These are phyloP conservation scores for Alsophila aescularia DNA, from an alignment of 2,888 invertebrate species.

Conservation along the genomic window DNA sequence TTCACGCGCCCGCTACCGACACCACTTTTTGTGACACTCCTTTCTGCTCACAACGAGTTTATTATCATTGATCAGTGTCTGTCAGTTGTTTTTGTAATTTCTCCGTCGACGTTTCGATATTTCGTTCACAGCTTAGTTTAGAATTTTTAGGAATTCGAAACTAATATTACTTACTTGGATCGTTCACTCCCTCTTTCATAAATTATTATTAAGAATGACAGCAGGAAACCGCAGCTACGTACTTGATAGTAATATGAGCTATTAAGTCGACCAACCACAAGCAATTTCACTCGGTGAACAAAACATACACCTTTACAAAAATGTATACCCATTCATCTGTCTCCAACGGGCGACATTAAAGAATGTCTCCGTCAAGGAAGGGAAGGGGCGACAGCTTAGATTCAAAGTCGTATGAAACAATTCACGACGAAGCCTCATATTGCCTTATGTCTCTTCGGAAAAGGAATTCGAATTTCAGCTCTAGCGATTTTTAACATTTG, in stretches of 20 bases:
- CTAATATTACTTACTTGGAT: constrained; percentile 7
- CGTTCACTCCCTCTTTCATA: constrained; percentile 49
- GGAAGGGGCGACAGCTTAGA: constrained; percentile 70
- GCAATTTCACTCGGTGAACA: constrained; percentile 73
- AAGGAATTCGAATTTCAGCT: constrained; percentile 49
- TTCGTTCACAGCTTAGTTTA: constrained; percentile 40
- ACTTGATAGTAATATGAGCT: constrained; percentile 68
- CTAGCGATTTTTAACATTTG: constrained; percentile 38
- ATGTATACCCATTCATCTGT: constrained; percentile 82
- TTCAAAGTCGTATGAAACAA: constrained; percentile 65
- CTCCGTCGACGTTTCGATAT: constrained; percentile 45
- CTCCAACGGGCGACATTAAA: constrained; percentile 79
- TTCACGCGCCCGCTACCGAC: constrained; percentile 81
- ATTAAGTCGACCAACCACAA: constrained; percentile 78
- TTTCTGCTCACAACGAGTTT: constrained; percentile 76
- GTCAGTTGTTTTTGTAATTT: constrained; percentile 54
- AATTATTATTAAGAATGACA: constrained; percentile 56
- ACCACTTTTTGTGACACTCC: constrained; percentile 80
- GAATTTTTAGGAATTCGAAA: constrained; percentile 15
- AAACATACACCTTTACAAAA: constrained; percentile 80
- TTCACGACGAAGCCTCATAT: constrained; percentile 45
- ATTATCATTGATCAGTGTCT: constrained; percentile 73
- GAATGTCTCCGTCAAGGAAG: constrained; percentile 79
- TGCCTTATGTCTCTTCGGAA: constrained; percentile 35
- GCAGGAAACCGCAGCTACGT: constrained; percentile 72